Base-by-base conservation (phyloP, 2,797 vertebrate species). In the Ammospiza maritima region DNA sequence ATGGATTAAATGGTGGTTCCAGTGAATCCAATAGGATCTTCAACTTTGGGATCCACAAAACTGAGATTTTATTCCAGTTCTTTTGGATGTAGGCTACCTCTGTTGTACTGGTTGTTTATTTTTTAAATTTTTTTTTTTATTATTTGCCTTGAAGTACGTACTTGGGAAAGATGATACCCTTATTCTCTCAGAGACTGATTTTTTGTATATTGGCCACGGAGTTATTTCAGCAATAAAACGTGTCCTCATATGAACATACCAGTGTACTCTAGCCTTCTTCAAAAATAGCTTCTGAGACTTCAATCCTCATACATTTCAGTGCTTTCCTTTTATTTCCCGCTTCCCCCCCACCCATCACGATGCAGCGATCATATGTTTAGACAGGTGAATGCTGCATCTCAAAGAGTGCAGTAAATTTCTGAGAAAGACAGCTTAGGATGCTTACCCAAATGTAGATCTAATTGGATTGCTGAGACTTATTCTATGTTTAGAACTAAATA, bases 271-370 rank as follows among this genome's bases (percentile, higher is more conserved):
- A 71, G 5, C 6, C 3, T 29, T 51, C 50, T 64, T 30, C 36
- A 91, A 71, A 17, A 36, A 26, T 15, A 47, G 17, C 9, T 44
- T 83, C n/a, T 51, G 16, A 38, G 25, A 36, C 3, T 57, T 84
- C 66, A 78, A 9, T 42, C 16, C 17, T 21, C 23, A 3, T 4
- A 61, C 1, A 3, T 64, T 18, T 65, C 42, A 62, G 11, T 0
- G 11, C 47, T 67, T 67, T 58, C 1, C 12, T 50, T 47, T 13
- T 25, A 6, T 16, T 40, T 1, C 7, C 7, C 3, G 3, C 34
- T 36, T 12, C 5, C 17, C 12, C 5, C 20, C 45, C 45, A 16
- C 6, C 8, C 42, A 16, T 12, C 11, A 2, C 12, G n/a, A 0
- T 21, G 14, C 14, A 23, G 29, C 3, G 42, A 30, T 57, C 10